Percentiles rank a stretch among this genome's conserved stretches.
Evolutionary conservation across 1,140 invertebrate genomes (phyloP).

Genomic region (Lasaia peninsularis): DNA sequence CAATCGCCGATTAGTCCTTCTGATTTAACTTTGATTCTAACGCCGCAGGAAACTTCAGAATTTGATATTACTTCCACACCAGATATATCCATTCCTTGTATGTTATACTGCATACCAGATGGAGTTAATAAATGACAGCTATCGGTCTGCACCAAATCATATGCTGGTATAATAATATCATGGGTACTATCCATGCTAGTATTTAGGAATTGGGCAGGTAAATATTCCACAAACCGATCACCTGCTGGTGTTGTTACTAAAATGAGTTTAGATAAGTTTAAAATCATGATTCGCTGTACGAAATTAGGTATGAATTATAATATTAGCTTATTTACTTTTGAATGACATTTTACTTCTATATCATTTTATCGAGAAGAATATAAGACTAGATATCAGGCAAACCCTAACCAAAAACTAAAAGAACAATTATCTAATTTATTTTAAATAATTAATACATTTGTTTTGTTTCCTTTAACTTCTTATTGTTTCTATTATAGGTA

Average conservation of each 20-base stretch:
- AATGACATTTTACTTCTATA: too few species aligned
- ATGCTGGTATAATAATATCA: slow-evolving; percentile 28
- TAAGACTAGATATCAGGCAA: too few species aligned
- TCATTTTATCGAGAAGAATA: too few species aligned
- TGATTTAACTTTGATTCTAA: slow-evolving; percentile 29
- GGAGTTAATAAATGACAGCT: slow-evolving; percentile 38
- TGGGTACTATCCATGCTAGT: slow-evolving; percentile 33
- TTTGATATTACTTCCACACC: slow-evolving; percentile 29
- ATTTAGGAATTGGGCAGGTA: slow-evolving; percentile 25
- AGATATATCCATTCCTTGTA: slow-evolving; percentile 27
- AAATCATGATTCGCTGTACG: too few species aligned
- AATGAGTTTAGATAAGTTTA: slow-evolving; percentile 17
- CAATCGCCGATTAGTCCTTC: slow-evolving; percentile 42
- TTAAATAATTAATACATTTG: too few species aligned
- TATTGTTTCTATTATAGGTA: too few species aligned
- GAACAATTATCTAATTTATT: too few species aligned
- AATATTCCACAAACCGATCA: slow-evolving; percentile 26
- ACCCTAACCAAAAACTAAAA: too few species aligned
- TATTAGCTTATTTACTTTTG: too few species aligned
- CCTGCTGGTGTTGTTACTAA: slow-evolving; percentile 11
- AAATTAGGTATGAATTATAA: too few species aligned
- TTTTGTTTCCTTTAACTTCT: too few species aligned
- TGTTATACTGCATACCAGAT: slow-evolving; percentile 23
- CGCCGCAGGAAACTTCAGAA: slow-evolving; percentile 31
- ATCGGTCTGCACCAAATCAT: slow-evolving; percentile 25